Conservation (phyloP, 2,797 vertebrate species). For the Amniataba percoides region DNA sequence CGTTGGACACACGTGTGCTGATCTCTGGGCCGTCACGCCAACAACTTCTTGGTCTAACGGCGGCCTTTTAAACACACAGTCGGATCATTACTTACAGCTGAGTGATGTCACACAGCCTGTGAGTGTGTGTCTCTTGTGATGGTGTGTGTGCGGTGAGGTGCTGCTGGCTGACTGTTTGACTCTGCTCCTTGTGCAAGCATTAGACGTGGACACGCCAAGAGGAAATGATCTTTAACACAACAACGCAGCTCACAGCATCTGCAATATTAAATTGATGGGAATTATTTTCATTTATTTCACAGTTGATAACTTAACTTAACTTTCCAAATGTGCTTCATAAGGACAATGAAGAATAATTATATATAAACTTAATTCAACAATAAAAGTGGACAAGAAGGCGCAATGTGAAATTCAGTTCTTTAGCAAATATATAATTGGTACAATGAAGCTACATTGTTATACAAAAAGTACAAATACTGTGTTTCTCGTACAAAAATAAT, state of each 20-base stretch:
- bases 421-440: neutral
- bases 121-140: slow-evolving; percentile 38
- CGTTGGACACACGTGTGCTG: slow-evolving; percentile 31
- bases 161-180: slow-evolving; percentile 18
- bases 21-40: slow-evolving; percentile 27
- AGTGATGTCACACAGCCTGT: slow-evolving; percentile 64
- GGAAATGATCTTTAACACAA: slow-evolving; percentile 12
- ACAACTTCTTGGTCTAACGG: slow-evolving; percentile 34
- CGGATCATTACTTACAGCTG: slow-evolving; percentile 56
- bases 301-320: neutral
- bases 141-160: slow-evolving; percentile 44
- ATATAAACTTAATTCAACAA: neutral
- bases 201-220: slow-evolving; percentile 5
- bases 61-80: slow-evolving; percentile 52
- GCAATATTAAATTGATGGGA: neutral
- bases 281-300: neutral
- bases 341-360: neutral
- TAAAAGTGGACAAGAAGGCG: neutral
- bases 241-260: neutral
- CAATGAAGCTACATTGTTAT: neutral
- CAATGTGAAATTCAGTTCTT: neutral
- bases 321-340: neutral
- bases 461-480: neutral
- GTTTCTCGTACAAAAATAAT: neutral
- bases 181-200: slow-evolving; percentile 40